Conservation (phyloP, 2,797 vertebrate genomes). For the Spinus pinus region DNA sequence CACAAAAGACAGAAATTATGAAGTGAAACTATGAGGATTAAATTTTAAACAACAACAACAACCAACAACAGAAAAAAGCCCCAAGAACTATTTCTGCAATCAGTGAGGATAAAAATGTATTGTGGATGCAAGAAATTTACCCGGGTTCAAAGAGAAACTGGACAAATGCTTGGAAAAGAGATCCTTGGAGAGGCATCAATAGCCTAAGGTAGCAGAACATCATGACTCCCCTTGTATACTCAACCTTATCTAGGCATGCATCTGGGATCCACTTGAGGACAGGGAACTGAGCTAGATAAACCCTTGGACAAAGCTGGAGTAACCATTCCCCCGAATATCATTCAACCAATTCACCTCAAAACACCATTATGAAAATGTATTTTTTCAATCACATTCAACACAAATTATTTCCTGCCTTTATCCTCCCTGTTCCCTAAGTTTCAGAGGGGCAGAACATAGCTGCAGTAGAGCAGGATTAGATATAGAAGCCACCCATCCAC, state of each 20-base stretch:
- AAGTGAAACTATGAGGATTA: neutral
- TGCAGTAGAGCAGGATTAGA: neutral
- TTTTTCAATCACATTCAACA: neutral
- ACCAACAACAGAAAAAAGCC: neutral
- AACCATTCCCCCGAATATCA: neutral
- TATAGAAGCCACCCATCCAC: neutral
- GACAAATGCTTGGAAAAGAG: neutral
- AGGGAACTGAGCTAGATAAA: neutral
- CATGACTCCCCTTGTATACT: neutral
- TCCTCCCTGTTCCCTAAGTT: neutral
- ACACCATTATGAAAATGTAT: neutral
- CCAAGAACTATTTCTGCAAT: neutral
- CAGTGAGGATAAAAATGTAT: neutral
- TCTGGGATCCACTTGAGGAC: neutral
- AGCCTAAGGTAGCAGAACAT: neutral
- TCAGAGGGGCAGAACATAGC: neutral
- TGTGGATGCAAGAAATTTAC: neutral
- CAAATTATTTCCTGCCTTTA: neutral
- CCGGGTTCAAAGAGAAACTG: neutral
- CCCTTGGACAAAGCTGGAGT: neutral
- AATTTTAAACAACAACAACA: neutral
- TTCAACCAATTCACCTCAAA: neutral
- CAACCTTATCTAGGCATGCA: neutral
- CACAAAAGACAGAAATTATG: neutral
- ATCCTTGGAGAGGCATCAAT: neutral